Conservation (phyloP, 2,888 invertebrate genomes). For the Nemotelus nigrinus region DNA sequence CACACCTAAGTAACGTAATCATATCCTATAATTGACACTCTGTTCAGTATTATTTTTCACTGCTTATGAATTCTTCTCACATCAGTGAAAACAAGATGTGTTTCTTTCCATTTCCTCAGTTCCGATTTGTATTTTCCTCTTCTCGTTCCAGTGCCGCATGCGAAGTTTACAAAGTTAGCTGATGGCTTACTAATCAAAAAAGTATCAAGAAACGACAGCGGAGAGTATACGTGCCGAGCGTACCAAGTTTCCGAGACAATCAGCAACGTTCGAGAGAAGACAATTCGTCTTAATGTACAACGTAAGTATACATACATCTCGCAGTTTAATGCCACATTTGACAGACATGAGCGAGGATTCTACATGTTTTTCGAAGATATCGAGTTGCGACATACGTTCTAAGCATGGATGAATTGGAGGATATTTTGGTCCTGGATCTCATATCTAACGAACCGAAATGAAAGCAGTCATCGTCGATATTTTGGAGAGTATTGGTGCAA, state of each 20-base stretch:
- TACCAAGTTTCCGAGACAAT: conserved; percentile 67
- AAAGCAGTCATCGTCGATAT: too few species aligned
- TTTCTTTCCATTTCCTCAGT: conserved; percentile 44
- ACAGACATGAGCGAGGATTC: neutral
- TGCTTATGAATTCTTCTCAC: conserved; percentile 26
- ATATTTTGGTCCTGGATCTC: too few species aligned
- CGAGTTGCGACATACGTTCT: neutral
- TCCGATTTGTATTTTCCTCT: conserved; percentile 41
- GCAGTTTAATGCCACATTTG: neutral
- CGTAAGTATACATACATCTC: conserved; percentile 66
- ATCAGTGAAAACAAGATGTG: conserved; percentile 3
- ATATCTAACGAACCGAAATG: too few species aligned
- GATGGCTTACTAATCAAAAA: conserved; percentile 70
- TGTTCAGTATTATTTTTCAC: conserved; percentile 3
- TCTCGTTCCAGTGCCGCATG: conserved; percentile 55
- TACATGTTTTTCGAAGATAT: neutral
- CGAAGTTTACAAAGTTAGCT: conserved; percentile 66
- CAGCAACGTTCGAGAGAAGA: conserved; percentile 67
- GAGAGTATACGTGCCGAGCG: conserved; percentile 70
- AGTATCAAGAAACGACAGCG: conserved; percentile 68
- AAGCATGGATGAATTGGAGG: neutral
- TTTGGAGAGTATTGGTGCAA: too few species aligned
- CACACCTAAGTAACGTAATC: neutral
- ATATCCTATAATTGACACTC: conserved; percentile 30
- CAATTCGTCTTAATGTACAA: conserved; percentile 69